Evolutionary conservation across 2,797 vertebrate species (phyloP).

Genomic region (Anguilla pacifica): DNA sequence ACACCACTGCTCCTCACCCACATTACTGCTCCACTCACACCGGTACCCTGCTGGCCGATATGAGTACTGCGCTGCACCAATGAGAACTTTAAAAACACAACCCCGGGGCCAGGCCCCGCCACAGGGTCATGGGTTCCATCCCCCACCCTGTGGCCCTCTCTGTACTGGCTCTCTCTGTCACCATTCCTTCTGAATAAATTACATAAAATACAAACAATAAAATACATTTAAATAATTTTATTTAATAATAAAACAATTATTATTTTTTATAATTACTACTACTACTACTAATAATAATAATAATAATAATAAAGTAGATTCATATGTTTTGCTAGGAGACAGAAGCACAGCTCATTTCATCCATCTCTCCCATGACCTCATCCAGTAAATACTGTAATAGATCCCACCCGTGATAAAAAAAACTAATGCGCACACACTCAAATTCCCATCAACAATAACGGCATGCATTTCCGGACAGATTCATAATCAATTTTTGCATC

Average conservation of each 20-base stretch:
- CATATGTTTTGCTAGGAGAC: neutral
- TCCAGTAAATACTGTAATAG: conserved; percentile 18
- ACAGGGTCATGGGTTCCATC: neutral
- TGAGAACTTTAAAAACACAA: neutral
- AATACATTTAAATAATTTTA: too few relatives aligned
- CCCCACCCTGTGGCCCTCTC: too few relatives aligned
- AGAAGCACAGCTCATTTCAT: neutral
- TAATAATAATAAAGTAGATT: neutral
- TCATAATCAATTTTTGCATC: conserved; percentile 6
- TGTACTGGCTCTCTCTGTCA: too few relatives aligned
- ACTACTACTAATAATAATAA: too few relatives aligned
- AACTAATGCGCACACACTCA: conserved; percentile 17
- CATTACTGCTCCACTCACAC: neutral
- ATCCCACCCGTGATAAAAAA: conserved; percentile 8
- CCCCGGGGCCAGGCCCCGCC: too few relatives aligned
- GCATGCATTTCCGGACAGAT: conserved; percentile 12
- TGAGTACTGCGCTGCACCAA: neutral
- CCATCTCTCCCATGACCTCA: conserved; percentile 14
- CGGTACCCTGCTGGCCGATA: neutral
- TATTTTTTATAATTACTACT: neutral
- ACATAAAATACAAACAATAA: too few relatives aligned
- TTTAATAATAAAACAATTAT: too few relatives aligned
- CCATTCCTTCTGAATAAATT: too few relatives aligned
- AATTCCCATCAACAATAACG: conserved; percentile 7
- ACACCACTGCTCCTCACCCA: too few relatives aligned